These are phyloP conservation scores for Platalea minor DNA, from an alignment of 2,797 vertebrate genomes.

Conservation along the genomic window DNA sequence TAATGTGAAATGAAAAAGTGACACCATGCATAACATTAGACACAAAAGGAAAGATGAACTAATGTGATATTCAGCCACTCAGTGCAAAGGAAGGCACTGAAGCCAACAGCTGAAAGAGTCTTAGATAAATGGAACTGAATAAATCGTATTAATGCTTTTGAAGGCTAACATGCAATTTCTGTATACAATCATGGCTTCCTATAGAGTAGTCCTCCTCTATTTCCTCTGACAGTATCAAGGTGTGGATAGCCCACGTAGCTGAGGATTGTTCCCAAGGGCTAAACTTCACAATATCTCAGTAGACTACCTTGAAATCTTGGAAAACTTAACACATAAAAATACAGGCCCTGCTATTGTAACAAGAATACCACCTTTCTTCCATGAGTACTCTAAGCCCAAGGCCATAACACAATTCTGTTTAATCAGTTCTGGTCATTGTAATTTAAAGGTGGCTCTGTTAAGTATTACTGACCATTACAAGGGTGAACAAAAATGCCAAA, in stretches of 20 bases:
- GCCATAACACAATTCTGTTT: not conserved
- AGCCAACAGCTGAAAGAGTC: not conserved
- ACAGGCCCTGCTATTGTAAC: not conserved
- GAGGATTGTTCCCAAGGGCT: not conserved
- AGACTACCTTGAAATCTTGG: not conserved
- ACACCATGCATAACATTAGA: not conserved
- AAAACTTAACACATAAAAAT: not conserved
- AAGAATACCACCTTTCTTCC: not conserved
- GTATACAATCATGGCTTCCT: not conserved
- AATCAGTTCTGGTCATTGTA: not conserved
- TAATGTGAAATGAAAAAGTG: not conserved
- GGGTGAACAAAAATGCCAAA: not conserved
- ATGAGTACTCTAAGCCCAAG: not conserved
- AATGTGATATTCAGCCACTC: not conserved
- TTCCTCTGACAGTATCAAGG: not conserved
- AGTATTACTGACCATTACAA: not conserved
- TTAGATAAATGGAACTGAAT: not conserved
- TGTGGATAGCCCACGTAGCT: accelerated
- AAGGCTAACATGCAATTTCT: not conserved
- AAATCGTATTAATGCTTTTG: not conserved
- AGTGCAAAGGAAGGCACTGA: not conserved
- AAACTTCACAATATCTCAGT: not conserved
- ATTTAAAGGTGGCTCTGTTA: not conserved
- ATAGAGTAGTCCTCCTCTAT: not conserved
- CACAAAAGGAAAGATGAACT: not conserved